Evolutionary conservation across 2,888 invertebrate genomes (phyloP).

Genomic region (Drosophila greeni): DNA sequence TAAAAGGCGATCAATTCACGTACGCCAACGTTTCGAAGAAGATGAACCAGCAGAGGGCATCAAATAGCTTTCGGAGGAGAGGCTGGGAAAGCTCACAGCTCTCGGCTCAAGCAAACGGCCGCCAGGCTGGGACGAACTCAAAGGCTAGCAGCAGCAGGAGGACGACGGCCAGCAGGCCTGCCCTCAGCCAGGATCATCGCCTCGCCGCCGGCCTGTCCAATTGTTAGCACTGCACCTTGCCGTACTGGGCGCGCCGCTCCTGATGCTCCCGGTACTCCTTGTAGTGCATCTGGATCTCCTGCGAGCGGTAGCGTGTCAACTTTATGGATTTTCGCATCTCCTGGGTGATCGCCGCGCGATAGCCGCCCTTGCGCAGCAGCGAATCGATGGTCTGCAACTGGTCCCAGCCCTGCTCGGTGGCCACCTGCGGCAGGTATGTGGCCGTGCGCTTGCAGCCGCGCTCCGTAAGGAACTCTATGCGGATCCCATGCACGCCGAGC

Average conservation of each 20-base stretch:
- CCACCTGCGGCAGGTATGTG: slow-evolving; percentile 99
- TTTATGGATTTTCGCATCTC: slow-evolving; percentile 93
- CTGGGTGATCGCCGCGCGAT: slow-evolving; percentile 92
- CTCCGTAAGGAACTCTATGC: slow-evolving; percentile 97
- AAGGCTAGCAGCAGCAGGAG: slow-evolving; percentile 61
- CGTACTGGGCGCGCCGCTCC: slow-evolving; percentile 76
- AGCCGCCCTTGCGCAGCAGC: slow-evolving; percentile 97
- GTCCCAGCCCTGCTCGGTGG: slow-evolving; percentile 99
- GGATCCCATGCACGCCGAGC: slow-evolving; percentile 96
- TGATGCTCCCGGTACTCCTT: slow-evolving; percentile 84
- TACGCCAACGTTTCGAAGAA: slow-evolving; percentile 30
- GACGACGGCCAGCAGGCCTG: slow-evolving; percentile 59
- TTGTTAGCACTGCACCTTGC: slow-evolving; percentile 79
- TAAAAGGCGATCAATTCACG: slow-evolving; percentile 44
- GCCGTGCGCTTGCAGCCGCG: slow-evolving; percentile 96
- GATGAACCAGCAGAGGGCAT: slow-evolving; percentile 14
- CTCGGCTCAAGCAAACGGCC: slow-evolving; percentile 37
- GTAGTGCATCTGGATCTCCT: slow-evolving; percentile 94
- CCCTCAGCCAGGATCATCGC: slow-evolving; percentile 66
- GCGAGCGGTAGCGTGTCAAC: slow-evolving; percentile 97
- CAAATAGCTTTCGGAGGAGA: slow-evolving; percentile 14
- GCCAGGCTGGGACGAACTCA: slow-evolving; percentile 47
- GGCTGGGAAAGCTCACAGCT: slow-evolving; percentile 21
- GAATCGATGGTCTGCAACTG: slow-evolving; percentile 99
- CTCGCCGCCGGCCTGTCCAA: slow-evolving; percentile 51